phyloP scores from a whole-genome alignment of 2,888 invertebrate species.

The Muschampia plurimacula region DNA sequence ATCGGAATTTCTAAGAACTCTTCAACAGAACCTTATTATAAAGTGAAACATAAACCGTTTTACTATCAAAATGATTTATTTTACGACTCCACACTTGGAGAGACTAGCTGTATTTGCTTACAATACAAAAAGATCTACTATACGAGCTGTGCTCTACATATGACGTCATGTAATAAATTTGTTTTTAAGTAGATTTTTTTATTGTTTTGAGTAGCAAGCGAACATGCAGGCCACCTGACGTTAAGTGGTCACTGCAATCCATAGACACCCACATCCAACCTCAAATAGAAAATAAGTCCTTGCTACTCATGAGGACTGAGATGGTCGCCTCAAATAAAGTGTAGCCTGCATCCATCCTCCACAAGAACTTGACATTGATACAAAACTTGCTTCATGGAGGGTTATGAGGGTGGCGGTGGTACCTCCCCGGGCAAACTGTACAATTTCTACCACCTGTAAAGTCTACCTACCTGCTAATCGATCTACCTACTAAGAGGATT shows the following conservation, averaged over 20 bases:
- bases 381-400: no score
- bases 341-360: no score
- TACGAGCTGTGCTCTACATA: slow-evolving; percentile 50
- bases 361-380: no score
- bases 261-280: no score
- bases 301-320: no score
- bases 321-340: no score
- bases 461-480: neutral
- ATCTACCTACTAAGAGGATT: slow-evolving; percentile 44
- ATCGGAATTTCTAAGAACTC: slow-evolving; percentile 13
- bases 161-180: slow-evolving; percentile 52
- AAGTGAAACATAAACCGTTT: slow-evolving; percentile 45
- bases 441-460: slow-evolving; percentile 31
- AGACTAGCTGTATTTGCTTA: slow-evolving; percentile 48
- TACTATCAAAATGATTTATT: slow-evolving; percentile 52
- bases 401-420: no score
- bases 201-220: no score
- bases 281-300: no score
- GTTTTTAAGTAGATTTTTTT: slow-evolving; percentile 38
- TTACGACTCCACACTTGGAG: slow-evolving; percentile 45
- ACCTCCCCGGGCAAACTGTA: no score
- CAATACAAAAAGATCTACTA: slow-evolving; percentile 42
- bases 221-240: no score
- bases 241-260: no score
- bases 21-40: slow-evolving; percentile 28